Conservation (phyloP, 2,888 invertebrate species). For the Pristionchus mayeri region DNA sequence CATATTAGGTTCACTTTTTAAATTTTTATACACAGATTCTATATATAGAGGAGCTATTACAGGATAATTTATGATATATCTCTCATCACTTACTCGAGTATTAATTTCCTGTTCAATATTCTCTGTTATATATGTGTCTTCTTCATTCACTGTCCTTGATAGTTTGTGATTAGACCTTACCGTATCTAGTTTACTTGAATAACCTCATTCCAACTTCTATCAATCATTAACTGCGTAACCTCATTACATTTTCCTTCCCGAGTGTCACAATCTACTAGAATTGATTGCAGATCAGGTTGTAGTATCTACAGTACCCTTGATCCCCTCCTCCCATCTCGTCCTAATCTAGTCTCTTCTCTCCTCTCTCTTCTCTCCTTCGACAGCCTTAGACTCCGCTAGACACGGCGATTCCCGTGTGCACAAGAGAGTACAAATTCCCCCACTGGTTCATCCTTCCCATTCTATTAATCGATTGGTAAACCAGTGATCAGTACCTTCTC, state of each 20-base stretch:
- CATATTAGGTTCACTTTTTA: constrained; percentile 9
- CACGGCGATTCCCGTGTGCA: constrained; percentile 13
- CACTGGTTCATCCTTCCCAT: constrained; percentile 22
- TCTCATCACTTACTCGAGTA: constrained; percentile 6
- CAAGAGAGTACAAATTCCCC: constrained; percentile 43
- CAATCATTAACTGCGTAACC: constrained; percentile 35
- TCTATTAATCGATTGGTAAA: constrained; percentile 8
- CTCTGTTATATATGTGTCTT: background rate
- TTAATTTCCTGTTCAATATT: background rate
- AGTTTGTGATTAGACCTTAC: constrained; percentile 31
- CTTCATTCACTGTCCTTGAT: background rate
- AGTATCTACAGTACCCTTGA: background rate
- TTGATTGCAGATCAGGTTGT: background rate
- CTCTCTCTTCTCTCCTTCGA: background rate
- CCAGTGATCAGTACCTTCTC: constrained; percentile 36
- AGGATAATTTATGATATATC: constrained; percentile 22
- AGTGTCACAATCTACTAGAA: constrained; percentile 40
- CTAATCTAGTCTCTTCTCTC: background rate
- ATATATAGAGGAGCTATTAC: background rate
- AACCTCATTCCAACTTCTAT: constrained; percentile 1
- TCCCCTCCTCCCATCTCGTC: background rate
- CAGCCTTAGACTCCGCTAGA: constrained; percentile 35
- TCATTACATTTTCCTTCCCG: background rate
- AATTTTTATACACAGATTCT: constrained; percentile 37
- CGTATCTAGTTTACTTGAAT: constrained; percentile 34